phyloP scores from a whole-genome alignment of 2,113 vertebrate genomes.

The Sprattus sprattus region DNA sequence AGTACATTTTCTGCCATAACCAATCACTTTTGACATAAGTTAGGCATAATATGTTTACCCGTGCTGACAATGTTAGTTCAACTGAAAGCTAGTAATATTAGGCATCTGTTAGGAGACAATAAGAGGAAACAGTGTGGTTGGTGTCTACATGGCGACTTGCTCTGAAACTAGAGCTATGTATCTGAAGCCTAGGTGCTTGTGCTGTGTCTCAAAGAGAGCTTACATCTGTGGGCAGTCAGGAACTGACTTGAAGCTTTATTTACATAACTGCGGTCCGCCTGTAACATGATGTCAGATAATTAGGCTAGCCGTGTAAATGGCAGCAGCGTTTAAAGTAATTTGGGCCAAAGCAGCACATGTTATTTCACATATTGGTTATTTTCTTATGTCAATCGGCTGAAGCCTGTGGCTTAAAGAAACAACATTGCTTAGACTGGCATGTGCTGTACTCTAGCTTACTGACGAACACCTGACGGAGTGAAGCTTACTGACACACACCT shows the following conservation, averaged over 20 bases:
- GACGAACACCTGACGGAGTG: neutral
- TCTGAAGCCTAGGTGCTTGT: neutral
- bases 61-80: too few species aligned
- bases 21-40: too few species aligned
- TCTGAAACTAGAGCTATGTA: neutral
- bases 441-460: neutral
- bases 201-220: conserved; percentile 1
- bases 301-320: neutral
- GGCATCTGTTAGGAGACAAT: too few species aligned
- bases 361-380: conserved; percentile 33
- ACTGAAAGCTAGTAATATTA: too few species aligned
- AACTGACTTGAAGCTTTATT: conserved; percentile 21
- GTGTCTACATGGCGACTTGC: too few species aligned
- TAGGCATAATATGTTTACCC: too few species aligned
- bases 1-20: too few species aligned
- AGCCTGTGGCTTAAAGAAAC: conserved; percentile 17
- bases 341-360: neutral
- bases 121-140: too few species aligned
- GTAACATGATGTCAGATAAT: conserved; percentile 32
- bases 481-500: neutral
- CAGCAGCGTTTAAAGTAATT: conserved; percentile 26
- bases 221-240: conserved; percentile 25
- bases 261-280: conserved; percentile 15
- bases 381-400: neutral
- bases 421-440: neutral